phyloP scores from a whole-genome alignment of 1,140 invertebrate species.

The Wasmannia auropunctata region DNA sequence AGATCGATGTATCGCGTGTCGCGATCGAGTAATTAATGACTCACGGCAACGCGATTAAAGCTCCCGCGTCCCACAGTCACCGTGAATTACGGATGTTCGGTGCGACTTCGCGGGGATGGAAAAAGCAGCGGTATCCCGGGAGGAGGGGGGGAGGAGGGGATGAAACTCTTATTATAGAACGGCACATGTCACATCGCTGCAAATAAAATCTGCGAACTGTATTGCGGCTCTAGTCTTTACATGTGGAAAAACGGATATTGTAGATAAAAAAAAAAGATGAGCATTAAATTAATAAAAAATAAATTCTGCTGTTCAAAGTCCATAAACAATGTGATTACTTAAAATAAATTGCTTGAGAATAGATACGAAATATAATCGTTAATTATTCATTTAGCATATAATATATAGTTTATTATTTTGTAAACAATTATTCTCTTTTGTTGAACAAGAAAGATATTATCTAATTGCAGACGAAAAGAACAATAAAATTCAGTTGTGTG shows the following conservation, averaged over 20 bases:
- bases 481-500: neutral
- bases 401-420: neutral
- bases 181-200: neutral
- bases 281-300: neutral
- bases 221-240: neutral
- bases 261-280: neutral
- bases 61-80: conserved; percentile 31
- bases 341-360: neutral
- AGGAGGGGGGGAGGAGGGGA: too few species aligned
- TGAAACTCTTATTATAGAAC: conserved; percentile 10
- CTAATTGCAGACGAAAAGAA: neutral
- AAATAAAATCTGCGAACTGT: conserved; percentile 10
- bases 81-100: conserved; percentile 60
- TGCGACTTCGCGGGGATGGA: conserved; percentile 5
- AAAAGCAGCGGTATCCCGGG: neutral
- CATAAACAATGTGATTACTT: neutral
- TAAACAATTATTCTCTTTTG: conserved; percentile 1
- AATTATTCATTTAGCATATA: too few species aligned
- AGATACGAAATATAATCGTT: neutral
- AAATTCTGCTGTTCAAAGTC: neutral
- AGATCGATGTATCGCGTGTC: conserved; percentile 70
- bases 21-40: conserved; percentile 74
- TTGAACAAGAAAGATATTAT: neutral
- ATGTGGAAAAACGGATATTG: neutral
- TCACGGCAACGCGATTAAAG: conserved; percentile 67